Conservation (phyloP, 1,140 invertebrate species). For the Steinernema feltiae region DNA sequence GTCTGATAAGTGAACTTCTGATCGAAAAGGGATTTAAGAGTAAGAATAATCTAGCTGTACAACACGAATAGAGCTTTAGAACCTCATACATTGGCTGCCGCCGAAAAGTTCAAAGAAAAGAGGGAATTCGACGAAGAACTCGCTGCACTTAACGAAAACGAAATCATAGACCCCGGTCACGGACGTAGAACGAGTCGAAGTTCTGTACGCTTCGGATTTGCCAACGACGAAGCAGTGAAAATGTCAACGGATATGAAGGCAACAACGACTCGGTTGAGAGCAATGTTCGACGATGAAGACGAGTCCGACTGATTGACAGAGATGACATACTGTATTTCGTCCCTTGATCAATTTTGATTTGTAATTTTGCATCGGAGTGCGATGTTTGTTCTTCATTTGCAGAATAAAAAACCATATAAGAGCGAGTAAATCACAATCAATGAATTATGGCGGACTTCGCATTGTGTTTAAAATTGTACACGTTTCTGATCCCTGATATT, state of each 20-base stretch:
- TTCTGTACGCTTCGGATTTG: background rate
- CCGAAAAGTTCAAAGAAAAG: conserved; percentile 1
- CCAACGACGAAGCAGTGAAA: background rate
- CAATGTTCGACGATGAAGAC: conserved; percentile 2
- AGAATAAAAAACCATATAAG: too few species aligned
- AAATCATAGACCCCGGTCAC: conserved; percentile 8
- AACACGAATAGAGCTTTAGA: conserved; percentile 3
- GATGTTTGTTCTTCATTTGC: too few species aligned
- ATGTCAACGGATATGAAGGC: background rate
- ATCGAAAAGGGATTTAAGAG: conserved; percentile 18
- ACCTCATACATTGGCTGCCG: conserved; percentile 13
- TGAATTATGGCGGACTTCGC: too few species aligned
- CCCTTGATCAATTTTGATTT: too few species aligned
- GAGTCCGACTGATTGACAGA: background rate
- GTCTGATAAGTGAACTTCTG: background rate
- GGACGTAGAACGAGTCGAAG: conserved; percentile 7
- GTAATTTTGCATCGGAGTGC: too few species aligned
- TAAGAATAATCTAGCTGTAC: background rate
- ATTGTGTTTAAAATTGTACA: too few species aligned
- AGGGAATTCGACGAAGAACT: conserved; percentile 18
- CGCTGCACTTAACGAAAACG: conserved; percentile 15
- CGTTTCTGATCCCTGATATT: too few species aligned
- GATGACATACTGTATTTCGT: too few species aligned
- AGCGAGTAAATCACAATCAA: too few species aligned
- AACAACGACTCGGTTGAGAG: background rate